phyloP scores from a whole-genome alignment of 2,888 invertebrate species.

The Thera britannica region DNA sequence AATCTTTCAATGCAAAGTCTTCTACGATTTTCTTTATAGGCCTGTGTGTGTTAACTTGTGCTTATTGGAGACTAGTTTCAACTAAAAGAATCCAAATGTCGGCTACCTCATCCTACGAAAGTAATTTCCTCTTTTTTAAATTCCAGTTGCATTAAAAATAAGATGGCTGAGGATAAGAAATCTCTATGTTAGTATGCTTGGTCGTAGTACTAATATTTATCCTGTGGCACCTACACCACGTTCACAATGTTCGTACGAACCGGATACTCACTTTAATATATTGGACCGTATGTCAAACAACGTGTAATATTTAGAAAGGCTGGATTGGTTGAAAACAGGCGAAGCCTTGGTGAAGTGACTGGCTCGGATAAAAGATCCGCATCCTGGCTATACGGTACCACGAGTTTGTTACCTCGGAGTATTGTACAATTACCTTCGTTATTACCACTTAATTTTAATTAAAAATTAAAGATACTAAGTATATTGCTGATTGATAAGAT shows the following conservation, averaged over 20 bases:
- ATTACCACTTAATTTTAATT: not conserved
- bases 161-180: no score
- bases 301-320: slow-evolving; percentile 64
- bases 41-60: no score
- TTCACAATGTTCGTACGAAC: slow-evolving; percentile 4
- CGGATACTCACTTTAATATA: slow-evolving; percentile 12
- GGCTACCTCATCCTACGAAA: not conserved
- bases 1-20: not conserved
- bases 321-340: slow-evolving; percentile 62
- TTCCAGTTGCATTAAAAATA: not conserved
- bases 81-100: not conserved
- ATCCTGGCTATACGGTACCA: slow-evolving; percentile 55
- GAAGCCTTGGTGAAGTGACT: slow-evolving; percentile 74
- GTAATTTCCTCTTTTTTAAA: not conserved
- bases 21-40: no score
- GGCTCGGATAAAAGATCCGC: slow-evolving; percentile 67
- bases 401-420: slow-evolving; percentile 12
- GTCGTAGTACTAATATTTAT: not conserved
- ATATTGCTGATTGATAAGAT: no score
- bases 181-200: no score
- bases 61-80: not conserved
- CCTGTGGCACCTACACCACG: not conserved
- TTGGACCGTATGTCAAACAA: slow-evolving; percentile 12
- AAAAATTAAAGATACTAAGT: not conserved
- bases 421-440: not conserved